Evolutionary conservation across 2,113 vertebrate genomes (phyloP).

Genomic region (Mesitornis unicolor): DNA sequence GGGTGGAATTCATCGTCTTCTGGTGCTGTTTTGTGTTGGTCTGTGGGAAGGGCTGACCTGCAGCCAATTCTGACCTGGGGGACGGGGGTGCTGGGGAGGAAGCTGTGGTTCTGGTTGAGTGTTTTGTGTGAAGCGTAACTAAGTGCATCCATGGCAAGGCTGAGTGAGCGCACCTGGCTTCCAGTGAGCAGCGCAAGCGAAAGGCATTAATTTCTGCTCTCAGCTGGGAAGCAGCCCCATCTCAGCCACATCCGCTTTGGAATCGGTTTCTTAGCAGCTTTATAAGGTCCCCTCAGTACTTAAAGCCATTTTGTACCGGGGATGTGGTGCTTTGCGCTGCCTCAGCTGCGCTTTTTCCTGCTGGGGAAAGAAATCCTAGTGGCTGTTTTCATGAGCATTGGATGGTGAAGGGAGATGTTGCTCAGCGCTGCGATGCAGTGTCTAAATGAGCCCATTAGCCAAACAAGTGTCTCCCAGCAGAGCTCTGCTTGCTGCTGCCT

Average conservation of each 20-base stretch:
- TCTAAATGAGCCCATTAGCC: not conserved
- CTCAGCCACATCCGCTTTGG: accelerated
- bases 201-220: not conserved
- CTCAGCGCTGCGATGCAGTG: too few species aligned
- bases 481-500: not conserved
- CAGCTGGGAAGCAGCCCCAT: accelerated
- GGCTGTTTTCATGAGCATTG: too few species aligned
- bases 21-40: too few species aligned
- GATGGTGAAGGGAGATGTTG: not conserved
- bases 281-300: accelerated
- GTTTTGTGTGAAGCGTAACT: not conserved
- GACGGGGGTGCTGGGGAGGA: not conserved
- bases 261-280: not conserved
- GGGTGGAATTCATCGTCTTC: too few species aligned
- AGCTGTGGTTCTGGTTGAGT: accelerated
- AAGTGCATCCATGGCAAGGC: accelerated
- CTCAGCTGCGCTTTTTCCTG: not conserved
- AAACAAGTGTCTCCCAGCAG: accelerated
- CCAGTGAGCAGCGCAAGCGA: not conserved
- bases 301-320: accelerated
- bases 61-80: accelerated
- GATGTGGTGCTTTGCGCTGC: not conserved
- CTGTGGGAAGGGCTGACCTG: not conserved
- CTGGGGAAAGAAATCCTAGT: not conserved
- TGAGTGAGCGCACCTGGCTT: accelerated